A percentile compares a stretch with the other conserved stretches of the same genome.
These are phyloP conservation scores for Tyrannus savana DNA, from an alignment of 2,113 vertebrate species.

Conservation along the genomic window DNA sequence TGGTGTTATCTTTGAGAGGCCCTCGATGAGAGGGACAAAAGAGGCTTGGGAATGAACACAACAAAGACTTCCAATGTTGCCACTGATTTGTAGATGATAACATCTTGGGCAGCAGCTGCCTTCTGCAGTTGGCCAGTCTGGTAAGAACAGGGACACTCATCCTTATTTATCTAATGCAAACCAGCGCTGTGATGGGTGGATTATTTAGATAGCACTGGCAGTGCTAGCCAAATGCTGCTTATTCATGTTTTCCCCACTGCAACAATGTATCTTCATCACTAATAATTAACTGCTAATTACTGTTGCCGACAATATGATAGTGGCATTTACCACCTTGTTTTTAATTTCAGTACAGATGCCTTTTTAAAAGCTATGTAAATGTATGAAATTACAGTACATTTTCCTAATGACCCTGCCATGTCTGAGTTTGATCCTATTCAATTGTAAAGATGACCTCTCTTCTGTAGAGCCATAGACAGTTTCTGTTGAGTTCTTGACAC, in stretches of 20 bases:
- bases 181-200: constrained; percentile 15
- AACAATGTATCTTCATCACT: constrained; percentile 50
- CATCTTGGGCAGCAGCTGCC: constrained; percentile 34
- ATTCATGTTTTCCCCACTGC: constrained; percentile 41
- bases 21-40: not conserved
- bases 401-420: constrained; percentile 26
- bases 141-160: constrained; percentile 1
- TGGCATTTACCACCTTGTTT: constrained; percentile 12
- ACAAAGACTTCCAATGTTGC: not conserved
- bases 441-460: constrained; percentile 6
- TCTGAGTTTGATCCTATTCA: constrained; percentile 9
- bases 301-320: not conserved
- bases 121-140: constrained; percentile 9
- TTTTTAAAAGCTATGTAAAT: constrained; percentile 42
- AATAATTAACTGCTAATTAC: constrained; percentile 62
- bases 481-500: not conserved
- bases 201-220: not conserved
- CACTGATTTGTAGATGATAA: not conserved
- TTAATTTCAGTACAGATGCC: constrained; percentile 13
- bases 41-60: not conserved
- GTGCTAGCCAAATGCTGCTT: constrained; percentile 34
- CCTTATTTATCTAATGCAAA: constrained; percentile 24
- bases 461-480: not conserved
- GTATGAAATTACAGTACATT: constrained; percentile 33
- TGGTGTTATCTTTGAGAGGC: not conserved